Conservation (phyloP, 2,113 vertebrate genomes). For the Syrrhaptes paradoxus region DNA sequence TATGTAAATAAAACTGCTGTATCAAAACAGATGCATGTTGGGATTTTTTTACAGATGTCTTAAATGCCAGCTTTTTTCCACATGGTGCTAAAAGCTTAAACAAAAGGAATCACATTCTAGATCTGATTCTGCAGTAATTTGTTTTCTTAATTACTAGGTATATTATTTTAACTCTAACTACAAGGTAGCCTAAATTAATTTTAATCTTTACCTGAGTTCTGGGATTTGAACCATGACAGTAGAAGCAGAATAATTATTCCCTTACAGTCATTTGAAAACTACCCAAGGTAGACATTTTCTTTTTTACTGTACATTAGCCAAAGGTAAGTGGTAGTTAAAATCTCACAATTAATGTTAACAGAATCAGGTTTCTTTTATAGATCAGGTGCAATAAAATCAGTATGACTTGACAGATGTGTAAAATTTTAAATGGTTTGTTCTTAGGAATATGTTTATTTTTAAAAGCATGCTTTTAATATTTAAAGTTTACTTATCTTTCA, state of each 20-base stretch:
- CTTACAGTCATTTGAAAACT: slow-evolving; percentile 27
- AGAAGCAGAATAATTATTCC: slow-evolving; percentile 54
- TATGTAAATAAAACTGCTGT: not conserved
- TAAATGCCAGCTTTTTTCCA: not conserved
- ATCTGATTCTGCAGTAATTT: not conserved
- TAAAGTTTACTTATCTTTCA: not conserved
- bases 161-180: slow-evolving; percentile 31
- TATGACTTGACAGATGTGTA: not conserved
- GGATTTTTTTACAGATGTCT: not conserved
- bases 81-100: not conserved
- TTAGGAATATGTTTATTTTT: slow-evolving; percentile 10
- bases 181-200: slow-evolving; percentile 4
- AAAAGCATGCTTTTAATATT: not conserved
- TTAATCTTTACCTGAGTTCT: slow-evolving; percentile 19
- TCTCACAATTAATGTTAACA: slow-evolving; percentile 57
- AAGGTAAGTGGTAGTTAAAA: slow-evolving; percentile 67
- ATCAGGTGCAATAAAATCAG: slow-evolving; percentile 27
- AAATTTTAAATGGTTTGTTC: slow-evolving; percentile 22
- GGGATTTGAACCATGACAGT: slow-evolving; percentile 33
- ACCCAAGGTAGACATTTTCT: slow-evolving; percentile 52
- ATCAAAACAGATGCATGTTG: not conserved
- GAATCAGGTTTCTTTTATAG: slow-evolving; percentile 54
- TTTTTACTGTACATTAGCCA: slow-evolving; percentile 64
- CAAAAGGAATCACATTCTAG: not conserved
- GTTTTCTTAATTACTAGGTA: slow-evolving; percentile 9